Percentiles rank a stretch among this genome's conserved stretches.
phyloP scores from a whole-genome alignment of 2,797 vertebrate genomes.

The Thaleichthys pacificus region DNA sequence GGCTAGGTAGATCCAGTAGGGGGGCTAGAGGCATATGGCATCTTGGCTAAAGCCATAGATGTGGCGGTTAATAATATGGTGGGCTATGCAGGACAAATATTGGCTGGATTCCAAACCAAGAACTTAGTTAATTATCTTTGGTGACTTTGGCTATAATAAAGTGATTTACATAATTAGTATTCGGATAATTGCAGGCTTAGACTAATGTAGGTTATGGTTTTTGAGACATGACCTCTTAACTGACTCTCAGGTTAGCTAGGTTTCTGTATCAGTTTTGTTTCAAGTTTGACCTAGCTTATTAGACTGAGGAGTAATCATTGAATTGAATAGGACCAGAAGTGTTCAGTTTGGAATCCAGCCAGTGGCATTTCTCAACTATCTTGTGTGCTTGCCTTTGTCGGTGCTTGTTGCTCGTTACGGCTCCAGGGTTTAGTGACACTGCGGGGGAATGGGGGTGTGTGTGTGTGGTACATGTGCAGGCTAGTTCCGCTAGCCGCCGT shows the following conservation, averaged over 20 bases:
- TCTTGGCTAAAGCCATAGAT: not conserved
- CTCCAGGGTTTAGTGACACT: constrained; percentile 30
- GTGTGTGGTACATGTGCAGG: constrained; percentile 29
- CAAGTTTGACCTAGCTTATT: not conserved
- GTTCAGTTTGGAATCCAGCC: constrained; percentile 50
- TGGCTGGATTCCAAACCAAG: constrained; percentile 57
- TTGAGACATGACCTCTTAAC: not conserved
- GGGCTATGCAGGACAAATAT: constrained; percentile 16
- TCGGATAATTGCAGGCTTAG: not conserved
- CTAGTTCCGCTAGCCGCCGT: not conserved
- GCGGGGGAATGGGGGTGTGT: constrained; percentile 6
- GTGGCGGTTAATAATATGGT: constrained; percentile 10
- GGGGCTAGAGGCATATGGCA: not conserved
- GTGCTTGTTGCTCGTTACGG: constrained; percentile 41
- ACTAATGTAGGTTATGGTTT: not conserved
- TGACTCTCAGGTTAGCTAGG: no score
- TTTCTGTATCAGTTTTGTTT: not conserved
- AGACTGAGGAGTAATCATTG: not conserved
- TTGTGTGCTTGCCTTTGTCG: constrained; percentile 26
- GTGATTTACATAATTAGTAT: not conserved
- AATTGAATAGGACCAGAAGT: constrained; percentile 1
- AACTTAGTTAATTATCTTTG: constrained; percentile 1
- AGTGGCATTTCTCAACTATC: constrained; percentile 27
- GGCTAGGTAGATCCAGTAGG: not conserved
- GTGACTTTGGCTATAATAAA: not conserved